Conservation (phyloP, 2,113 vertebrate genomes). For the Ochotona princeps region DNA sequence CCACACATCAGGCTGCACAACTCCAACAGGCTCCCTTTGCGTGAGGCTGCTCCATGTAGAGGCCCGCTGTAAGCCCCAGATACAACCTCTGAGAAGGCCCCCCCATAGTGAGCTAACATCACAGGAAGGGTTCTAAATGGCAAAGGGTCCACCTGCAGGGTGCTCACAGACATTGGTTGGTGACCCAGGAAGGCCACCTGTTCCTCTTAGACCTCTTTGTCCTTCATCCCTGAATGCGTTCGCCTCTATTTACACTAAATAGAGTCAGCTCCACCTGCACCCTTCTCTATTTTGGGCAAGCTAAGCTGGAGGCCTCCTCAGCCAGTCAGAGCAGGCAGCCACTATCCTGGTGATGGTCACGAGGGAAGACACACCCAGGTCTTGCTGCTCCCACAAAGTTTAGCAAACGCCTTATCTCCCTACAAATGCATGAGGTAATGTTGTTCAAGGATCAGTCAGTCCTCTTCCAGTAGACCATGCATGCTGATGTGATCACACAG, state of each 20-base stretch:
- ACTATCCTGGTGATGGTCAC: conserved; percentile 68
- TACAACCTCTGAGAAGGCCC: not conserved
- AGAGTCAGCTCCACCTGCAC: conserved; percentile 72
- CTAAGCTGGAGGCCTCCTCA: conserved; percentile 68
- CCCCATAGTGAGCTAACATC: not conserved
- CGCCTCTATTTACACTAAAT: conserved; percentile 89
- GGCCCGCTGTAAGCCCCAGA: not conserved
- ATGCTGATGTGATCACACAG: conserved; percentile 75
- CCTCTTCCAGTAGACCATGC: conserved; percentile 54
- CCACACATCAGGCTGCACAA: fast-evolving
- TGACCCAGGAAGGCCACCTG: not conserved
- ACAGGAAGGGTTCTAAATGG: not conserved
- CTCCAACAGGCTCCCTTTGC: fast-evolving
- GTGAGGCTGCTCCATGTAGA: not conserved
- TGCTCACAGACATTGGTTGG: not conserved
- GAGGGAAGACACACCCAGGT: conserved; percentile 59
- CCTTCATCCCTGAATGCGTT: conserved; percentile 76
- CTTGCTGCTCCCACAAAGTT: conserved; percentile 83
- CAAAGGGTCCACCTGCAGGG: not conserved
- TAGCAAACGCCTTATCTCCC: conserved; percentile 87
- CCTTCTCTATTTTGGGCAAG: conserved; percentile 84
- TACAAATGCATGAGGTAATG: conserved; percentile 83
- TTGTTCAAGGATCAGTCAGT: conserved; percentile 81
- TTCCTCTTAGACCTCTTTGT: conserved; percentile 76
- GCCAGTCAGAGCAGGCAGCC: conserved; percentile 85